phyloP scores from a whole-genome alignment of 2,888 invertebrate genomes.

The Coleophora flavipennella region DNA sequence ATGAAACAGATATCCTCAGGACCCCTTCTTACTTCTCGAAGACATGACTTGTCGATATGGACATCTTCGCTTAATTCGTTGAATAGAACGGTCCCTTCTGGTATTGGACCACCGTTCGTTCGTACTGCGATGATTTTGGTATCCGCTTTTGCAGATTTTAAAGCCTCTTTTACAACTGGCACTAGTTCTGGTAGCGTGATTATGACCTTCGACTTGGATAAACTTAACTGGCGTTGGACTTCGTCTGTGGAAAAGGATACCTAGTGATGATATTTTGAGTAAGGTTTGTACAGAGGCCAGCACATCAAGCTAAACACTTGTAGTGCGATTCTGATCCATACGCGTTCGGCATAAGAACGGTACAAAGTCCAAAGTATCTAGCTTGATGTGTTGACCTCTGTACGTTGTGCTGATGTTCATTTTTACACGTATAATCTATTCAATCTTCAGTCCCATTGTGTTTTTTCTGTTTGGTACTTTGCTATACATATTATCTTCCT shows the following conservation, averaged over 20 bases:
- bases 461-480: too few species aligned
- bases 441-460: too few species aligned
- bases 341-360: too few species aligned
- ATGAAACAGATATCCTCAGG: conserved; percentile 76
- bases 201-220: conserved; percentile 75
- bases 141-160: conserved; percentile 56
- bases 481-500: too few species aligned
- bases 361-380: too few species aligned
- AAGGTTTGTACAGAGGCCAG: too few species aligned
- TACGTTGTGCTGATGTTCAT: too few species aligned
- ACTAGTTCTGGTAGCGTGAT: conserved; percentile 73
- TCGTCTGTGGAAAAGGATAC: conserved; percentile 81
- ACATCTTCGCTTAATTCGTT: conserved; percentile 73
- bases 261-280: background rate
- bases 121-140: conserved; percentile 71
- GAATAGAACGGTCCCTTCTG: conserved; percentile 72
- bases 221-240: conserved; percentile 76
- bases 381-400: too few species aligned
- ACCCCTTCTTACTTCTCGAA: conserved; percentile 55
- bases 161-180: conserved; percentile 55
- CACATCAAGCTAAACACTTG: too few species aligned
- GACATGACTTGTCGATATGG: conserved; percentile 66
- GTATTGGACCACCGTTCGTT: conserved; percentile 42
- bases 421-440: too few species aligned
- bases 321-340: too few species aligned